phyloP scores from a whole-genome alignment of 1,140 invertebrate species.

The Caenorhabditis remanei region DNA sequence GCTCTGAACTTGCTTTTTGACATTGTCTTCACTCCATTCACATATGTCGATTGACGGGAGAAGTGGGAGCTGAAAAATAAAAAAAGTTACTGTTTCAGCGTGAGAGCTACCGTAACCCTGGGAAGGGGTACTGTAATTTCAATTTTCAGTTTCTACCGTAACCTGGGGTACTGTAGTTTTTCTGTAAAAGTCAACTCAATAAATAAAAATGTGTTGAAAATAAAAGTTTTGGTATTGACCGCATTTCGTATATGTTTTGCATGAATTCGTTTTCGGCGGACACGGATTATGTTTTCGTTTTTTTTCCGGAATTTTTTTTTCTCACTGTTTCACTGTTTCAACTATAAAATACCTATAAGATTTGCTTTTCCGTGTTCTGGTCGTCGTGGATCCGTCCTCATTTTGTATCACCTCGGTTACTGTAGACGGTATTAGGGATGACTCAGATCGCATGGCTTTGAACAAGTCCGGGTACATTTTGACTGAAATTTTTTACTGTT shows the following conservation, averaged over 20 bases:
- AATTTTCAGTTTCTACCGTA: too few relatives aligned
- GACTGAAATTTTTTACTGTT: conserved; percentile 48
- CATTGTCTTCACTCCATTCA: conserved; percentile 65
- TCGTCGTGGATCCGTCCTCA: conserved; percentile 67
- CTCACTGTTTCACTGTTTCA: too few relatives aligned
- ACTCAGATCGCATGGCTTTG: conserved; percentile 61
- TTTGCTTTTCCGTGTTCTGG: conserved; percentile 5
- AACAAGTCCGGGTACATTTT: conserved; percentile 67
- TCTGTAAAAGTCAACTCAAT: too few relatives aligned
- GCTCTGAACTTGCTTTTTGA: conserved; percentile 65
- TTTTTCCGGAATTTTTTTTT: too few relatives aligned
- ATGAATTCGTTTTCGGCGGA: not conserved
- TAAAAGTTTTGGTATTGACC: too few relatives aligned
- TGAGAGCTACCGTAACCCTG: too few relatives aligned
- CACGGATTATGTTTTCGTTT: too few relatives aligned
- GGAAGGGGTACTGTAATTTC: too few relatives aligned
- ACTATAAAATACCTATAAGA: too few relatives aligned
- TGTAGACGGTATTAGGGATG: conserved; percentile 58
- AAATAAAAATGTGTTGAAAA: too few relatives aligned
- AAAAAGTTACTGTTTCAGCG: too few relatives aligned
- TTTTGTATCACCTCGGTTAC: conserved; percentile 62
- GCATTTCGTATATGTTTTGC: not conserved
- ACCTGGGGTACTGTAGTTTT: too few relatives aligned
- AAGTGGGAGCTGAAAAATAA: conserved; percentile 64
- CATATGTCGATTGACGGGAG: conserved; percentile 63